Base-by-base conservation (phyloP, 2,888 invertebrate species). In the Trichopoda pennipes region DNA sequence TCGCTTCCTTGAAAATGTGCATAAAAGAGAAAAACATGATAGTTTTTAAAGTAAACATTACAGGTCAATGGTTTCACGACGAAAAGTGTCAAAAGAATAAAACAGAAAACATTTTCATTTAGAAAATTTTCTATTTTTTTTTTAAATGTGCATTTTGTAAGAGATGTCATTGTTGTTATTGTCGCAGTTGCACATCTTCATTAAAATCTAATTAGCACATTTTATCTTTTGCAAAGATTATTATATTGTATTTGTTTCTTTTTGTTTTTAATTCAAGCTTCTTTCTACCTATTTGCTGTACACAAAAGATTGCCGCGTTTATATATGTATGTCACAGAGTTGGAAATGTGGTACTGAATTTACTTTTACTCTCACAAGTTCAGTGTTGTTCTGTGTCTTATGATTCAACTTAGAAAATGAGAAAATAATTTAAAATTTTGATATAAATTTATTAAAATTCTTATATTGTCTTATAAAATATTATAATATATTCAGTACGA, bases 141-240 rank as follows among this genome's bases (percentile, higher is more conserved):
- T 28, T 42, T 44, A 12, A n/a, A 35, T 21, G 16, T 63, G 63
- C 10, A 12, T 19, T 21, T 53, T 23, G 10, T 19, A 10, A 49
- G 16, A 51, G 9, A 60, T 53, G 28, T 53, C 42, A 61, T 42
- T 61, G 42, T 53, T 66, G 44, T 44, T 64, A 44, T 56, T 74
- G 35, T 53, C 38, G 64, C 78, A 81, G 60, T 79, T 87, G 87
- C 86, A 89, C 88, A 88, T 88, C 88, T 89, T 87, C 89, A 88
- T 89, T 89, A 88, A 89, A 89, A 88, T 88, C 87, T 89, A 89
- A 89, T 89, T 89, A 89, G 89, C 88, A 87, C 88, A 86, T 86
- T 86, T 86, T 85, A 84, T 77, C 76, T 83, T 68, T 74, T 76
- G 44, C 53, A 53, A 49, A 28, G 28, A 28, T 4, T 28, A 28